Evolutionary conservation across 2,888 invertebrate genomes (phyloP), one percentile per base, ranked within the genome.

Genomic region (Muscina levida): DNA sequence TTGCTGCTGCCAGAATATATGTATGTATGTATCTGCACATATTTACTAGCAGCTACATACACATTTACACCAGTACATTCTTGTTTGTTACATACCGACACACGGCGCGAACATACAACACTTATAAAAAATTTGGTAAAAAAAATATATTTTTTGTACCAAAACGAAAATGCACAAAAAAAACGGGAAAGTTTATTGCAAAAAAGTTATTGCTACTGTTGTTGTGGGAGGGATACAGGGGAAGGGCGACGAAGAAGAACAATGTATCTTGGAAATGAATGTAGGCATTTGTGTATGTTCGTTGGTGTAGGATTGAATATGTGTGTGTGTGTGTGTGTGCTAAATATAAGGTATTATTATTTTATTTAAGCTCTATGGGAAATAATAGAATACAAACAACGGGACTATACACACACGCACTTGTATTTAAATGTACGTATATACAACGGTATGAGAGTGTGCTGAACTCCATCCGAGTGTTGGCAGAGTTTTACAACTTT

Each of bases 41-140:
- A 62, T 31, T 31, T 31, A 31, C 31, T 3, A 48, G 24, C 24
- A n/a, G 26, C 5, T n/a, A 51, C 2, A 37, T 11, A 15, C 10
- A 66, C 22, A 46, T 10, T 24, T 22, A 37, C 26, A 17, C 31
- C 31, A n/a, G 17, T 68, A 53, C 13, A 17, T 31, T 59, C 15
- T 59, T 3, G 1, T 8, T 59, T 3, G 1, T 8, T 37, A 17
- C 17, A 57, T 15, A n/a, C 65, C n/a, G 1, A 48, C 19, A 65
- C 37, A 44, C 6, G 24, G 24, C 13, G 66, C 48, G 67, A 72
- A 46, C 56, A 78, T 79, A 70, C 70, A 66, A 72, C 74, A 75
- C 71, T 66, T 59, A 72, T 66, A 75, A 79, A 67, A 75, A 71
- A 79, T 48, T 62, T 75, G 70, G 68, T 76, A 76, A 76, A 79